Conservation (phyloP, 1,140 invertebrate genomes). For the Homalodisca vitripennis region DNA sequence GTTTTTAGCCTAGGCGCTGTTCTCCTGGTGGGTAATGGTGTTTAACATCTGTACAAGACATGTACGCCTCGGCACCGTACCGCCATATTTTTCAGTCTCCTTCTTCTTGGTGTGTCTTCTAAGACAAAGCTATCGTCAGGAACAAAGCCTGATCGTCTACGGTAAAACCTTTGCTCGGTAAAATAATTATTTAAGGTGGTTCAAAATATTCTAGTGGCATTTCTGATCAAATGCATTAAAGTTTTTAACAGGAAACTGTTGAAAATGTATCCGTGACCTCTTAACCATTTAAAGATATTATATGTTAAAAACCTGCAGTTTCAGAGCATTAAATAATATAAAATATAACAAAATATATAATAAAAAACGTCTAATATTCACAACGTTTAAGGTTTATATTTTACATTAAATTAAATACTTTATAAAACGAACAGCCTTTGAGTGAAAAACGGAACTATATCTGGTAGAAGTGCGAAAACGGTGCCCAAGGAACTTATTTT, state of each 20-base stretch:
- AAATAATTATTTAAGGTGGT: conserved; percentile 17
- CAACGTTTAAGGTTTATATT: too few relatives aligned
- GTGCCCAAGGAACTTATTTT: too few relatives aligned
- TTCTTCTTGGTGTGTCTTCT: conserved; percentile 60
- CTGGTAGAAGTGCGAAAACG: too few relatives aligned
- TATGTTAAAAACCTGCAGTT: too few relatives aligned
- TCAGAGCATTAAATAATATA: too few relatives aligned
- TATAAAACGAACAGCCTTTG: too few relatives aligned
- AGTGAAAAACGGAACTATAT: too few relatives aligned
- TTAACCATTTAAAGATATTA: too few relatives aligned
- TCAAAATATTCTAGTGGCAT: not conserved
- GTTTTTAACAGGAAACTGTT: not conserved
- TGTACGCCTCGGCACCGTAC: conserved; percentile 50
- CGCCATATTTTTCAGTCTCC: conserved; percentile 52
- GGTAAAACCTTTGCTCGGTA: conserved; percentile 73
- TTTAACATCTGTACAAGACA: conserved; percentile 59
- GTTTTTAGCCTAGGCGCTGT: conserved; percentile 65
- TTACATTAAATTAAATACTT: too few relatives aligned
- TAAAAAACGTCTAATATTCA: too few relatives aligned
- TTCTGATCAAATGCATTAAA: not conserved
- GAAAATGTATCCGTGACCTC: not conserved
- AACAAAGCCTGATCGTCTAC: conserved; percentile 77
- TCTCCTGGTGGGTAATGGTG: conserved; percentile 60
- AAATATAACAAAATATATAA: too few relatives aligned
- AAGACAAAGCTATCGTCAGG: conserved; percentile 63